These are phyloP conservation scores for Anoplolepis gracilipes DNA, from an alignment of 1,140 invertebrate genomes.

Conservation along the genomic window DNA sequence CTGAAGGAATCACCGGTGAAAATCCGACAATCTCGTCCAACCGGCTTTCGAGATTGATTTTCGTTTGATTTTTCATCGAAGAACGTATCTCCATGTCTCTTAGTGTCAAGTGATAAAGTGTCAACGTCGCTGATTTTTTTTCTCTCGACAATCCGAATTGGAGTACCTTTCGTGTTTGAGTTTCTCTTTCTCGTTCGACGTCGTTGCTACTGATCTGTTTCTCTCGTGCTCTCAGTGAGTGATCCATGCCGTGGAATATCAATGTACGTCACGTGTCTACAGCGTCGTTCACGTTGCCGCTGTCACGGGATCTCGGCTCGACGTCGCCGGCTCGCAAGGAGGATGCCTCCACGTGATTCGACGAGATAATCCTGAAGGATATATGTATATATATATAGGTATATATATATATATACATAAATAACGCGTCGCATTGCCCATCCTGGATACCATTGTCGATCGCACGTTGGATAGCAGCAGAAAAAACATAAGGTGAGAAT, in stretches of 20 bases:
- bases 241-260: conserved; percentile 66
- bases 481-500: conserved; percentile 65
- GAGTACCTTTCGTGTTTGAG: conserved; percentile 26
- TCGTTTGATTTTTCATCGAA: background rate
- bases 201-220: conserved; percentile 62
- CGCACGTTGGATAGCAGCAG: conserved; percentile 50
- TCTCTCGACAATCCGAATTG: background rate
- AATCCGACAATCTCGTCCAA: background rate
- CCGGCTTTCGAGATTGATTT: background rate
- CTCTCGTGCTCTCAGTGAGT: conserved; percentile 59
- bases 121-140: background rate
- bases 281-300: conserved; percentile 68
- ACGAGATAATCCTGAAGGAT: conserved; percentile 79
- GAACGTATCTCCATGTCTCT: conserved; percentile 2
- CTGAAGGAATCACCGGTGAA: background rate
- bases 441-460: conserved; percentile 60
- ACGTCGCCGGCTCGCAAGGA: conserved; percentile 66
- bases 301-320: conserved; percentile 69
- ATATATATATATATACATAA: conserved; percentile 8
- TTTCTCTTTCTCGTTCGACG: conserved; percentile 63
- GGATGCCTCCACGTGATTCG: conserved; percentile 75
- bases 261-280: conserved; percentile 78
- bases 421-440: background rate
- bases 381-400: conserved; percentile 12
- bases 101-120: conserved; percentile 62